A percentile compares a stretch with the other conserved stretches of the same genome.
Evolutionary conservation across 2,797 vertebrate genomes (phyloP).

Genomic region (Enteromius afrohamiltoni): DNA sequence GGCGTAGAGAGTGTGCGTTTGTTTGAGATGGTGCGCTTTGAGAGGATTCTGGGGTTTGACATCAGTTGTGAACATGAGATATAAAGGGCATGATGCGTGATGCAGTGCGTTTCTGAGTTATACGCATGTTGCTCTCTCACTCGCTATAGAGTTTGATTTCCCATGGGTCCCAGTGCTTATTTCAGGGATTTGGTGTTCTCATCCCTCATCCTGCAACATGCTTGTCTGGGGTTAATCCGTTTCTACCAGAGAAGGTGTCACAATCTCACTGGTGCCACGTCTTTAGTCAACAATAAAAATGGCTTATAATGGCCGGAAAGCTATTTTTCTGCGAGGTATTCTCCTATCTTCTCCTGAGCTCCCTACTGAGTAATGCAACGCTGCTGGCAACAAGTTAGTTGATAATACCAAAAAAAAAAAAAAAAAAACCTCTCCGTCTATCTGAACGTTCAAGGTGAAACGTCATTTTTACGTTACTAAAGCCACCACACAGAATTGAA

Average conservation of each 20-base stretch:
- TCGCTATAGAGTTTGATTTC: slow-evolving; percentile 74
- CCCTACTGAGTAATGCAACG: neutral
- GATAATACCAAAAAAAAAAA: slow-evolving; percentile 11
- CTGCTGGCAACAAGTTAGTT: slow-evolving; percentile 22
- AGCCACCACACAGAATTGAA: neutral
- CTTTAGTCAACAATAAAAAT: slow-evolving; percentile 67
- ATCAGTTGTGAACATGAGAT: slow-evolving; percentile 66
- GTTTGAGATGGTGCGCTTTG: neutral
- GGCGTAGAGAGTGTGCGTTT: neutral
- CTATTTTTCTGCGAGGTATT: slow-evolving; percentile 45
- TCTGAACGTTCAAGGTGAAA: slow-evolving; percentile 31
- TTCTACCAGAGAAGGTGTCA: slow-evolving; percentile 62
- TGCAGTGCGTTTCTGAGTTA: slow-evolving; percentile 62
- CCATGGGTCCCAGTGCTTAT: slow-evolving; percentile 70
- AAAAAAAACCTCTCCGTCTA: neutral
- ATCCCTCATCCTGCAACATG: slow-evolving; percentile 72
- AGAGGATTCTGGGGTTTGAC: slow-evolving; percentile 10
- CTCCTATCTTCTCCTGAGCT: slow-evolving; percentile 42
- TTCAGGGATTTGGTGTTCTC: slow-evolving; percentile 69
- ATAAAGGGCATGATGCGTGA: slow-evolving; percentile 62
- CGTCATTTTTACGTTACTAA: neutral
- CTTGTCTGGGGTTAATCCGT: slow-evolving; percentile 65
- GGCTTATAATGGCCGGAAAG: slow-evolving; percentile 58
- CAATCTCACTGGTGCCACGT: slow-evolving; percentile 59
- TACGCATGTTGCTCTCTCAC: slow-evolving; percentile 58